phyloP scores from a whole-genome alignment of 92 coral and sea anemone genomes.

The Phenganax subtilis region DNA sequence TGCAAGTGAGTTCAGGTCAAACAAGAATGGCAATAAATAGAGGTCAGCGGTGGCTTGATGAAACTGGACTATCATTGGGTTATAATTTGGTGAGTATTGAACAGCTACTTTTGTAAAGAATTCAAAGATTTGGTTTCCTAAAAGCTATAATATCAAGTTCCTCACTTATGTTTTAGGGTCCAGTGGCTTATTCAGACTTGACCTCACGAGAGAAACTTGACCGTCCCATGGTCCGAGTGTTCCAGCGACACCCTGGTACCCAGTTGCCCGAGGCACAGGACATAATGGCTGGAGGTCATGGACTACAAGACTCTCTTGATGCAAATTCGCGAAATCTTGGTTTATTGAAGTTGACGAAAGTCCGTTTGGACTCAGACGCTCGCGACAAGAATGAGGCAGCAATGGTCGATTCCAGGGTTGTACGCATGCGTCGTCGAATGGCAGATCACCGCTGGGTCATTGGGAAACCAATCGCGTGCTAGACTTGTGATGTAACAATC shows the following conservation, averaged over 20 bases:
- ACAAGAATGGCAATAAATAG: constrained; percentile 90
- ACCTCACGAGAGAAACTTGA: constrained; percentile 93
- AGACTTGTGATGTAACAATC: neutral
- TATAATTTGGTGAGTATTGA: constrained; percentile 76
- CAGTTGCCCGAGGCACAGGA: constrained; percentile 94
- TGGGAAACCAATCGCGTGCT: constrained; percentile 51
- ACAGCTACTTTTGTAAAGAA: neutral
- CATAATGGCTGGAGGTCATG: constrained; percentile 77
- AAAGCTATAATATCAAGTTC: neutral
- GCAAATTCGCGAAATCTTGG: constrained; percentile 96
- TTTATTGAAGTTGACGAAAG: constrained; percentile 68
- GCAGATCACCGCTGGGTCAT: constrained; percentile 93
- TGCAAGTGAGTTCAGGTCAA: constrained; percentile 95
- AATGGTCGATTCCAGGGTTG: constrained; percentile 72
- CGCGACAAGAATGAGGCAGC: constrained; percentile 83
- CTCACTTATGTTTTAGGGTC: constrained; percentile 57
- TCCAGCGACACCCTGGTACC: constrained; percentile 98
- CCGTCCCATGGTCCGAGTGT: constrained; percentile 76
- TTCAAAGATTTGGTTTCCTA: neutral
- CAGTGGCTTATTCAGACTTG: constrained; percentile 94
- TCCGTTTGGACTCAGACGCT: constrained; percentile 85
- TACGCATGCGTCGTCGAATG: constrained; percentile 83
- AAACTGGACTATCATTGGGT: constrained; percentile 88
- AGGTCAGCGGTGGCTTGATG: constrained; percentile 90
- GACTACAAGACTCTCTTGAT: constrained; percentile 84